Conservation (phyloP, 2,888 invertebrate species). For the Hirtodrosophila alboralis region DNA sequence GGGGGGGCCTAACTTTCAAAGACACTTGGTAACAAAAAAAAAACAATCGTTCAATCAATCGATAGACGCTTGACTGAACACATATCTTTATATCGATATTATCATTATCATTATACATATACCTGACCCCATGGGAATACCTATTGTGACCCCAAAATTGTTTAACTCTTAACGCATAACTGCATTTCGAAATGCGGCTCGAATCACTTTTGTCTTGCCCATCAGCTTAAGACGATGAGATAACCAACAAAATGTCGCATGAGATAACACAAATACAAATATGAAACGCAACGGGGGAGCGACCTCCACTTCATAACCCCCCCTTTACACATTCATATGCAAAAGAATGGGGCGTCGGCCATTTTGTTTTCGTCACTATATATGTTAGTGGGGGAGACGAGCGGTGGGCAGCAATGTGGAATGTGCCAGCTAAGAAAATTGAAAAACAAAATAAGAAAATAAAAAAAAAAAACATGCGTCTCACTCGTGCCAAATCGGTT, state of each 20-base stretch:
- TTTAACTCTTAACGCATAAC: conserved; percentile 1
- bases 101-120: too few relatives aligned
- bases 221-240: conserved; percentile 29
- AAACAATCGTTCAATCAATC: conserved; percentile 29
- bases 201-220: not conserved
- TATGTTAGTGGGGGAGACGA: not conserved
- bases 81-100: conserved; percentile 37
- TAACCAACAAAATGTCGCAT: conserved; percentile 31
- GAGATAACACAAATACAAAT: conserved; percentile 25
- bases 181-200: conserved; percentile 17
- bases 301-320: not conserved
- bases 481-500: conserved; percentile 59
- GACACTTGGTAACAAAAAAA: conserved; percentile 16
- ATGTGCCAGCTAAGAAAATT: too few relatives aligned
- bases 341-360: conserved; percentile 19
- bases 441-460: too few relatives aligned
- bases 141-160: too few relatives aligned
- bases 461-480: conserved; percentile 22
- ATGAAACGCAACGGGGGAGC: conserved; percentile 1
- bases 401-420: conserved; percentile 1
- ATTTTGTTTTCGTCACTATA: not conserved
- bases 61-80: conserved; percentile 21
- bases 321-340: conserved; percentile 24
- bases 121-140: too few relatives aligned
- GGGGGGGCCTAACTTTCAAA: conserved; percentile 43